phyloP scores from a whole-genome alignment of 2,888 invertebrate genomes.

The Ariolimax columbianus region DNA sequence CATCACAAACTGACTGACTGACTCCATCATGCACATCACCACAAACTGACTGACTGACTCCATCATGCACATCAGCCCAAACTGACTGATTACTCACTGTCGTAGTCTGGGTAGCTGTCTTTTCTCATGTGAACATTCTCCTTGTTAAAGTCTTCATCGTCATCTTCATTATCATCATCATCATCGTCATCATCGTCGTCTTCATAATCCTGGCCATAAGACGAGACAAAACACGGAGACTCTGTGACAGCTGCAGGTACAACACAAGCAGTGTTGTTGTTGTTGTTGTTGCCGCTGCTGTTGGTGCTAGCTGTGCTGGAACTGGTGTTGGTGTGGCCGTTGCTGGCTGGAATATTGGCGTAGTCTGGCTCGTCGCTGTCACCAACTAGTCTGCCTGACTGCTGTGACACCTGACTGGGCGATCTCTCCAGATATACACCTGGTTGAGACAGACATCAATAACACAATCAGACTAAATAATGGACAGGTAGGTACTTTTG shows the following conservation, averaged over 20 bases:
- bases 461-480: neutral
- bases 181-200: conserved; percentile 43
- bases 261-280: neutral
- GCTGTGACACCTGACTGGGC: conserved; percentile 62
- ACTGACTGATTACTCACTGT: conserved; percentile 52
- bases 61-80: neutral
- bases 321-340: conserved; percentile 41
- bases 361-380: conserved; percentile 74
- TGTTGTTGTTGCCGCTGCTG: conserved; percentile 35
- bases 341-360: conserved; percentile 69
- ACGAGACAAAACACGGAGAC: conserved; percentile 12
- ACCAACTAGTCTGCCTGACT: conserved; percentile 37
- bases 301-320: conserved; percentile 30
- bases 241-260: neutral
- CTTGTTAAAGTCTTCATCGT: conserved; percentile 48
- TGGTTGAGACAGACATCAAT: neutral
- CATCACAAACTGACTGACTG: neutral
- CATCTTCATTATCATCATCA: conserved; percentile 43
- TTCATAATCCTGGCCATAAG: conserved; percentile 41
- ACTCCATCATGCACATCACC: neutral
- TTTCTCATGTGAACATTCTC: conserved; percentile 51
- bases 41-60: neutral
- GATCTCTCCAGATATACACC: conserved; percentile 53
- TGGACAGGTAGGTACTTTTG: neutral
- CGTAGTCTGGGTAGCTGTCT: conserved; percentile 55